Conservation (phyloP, 1,140 invertebrate genomes). For the Mamestra configurata region DNA sequence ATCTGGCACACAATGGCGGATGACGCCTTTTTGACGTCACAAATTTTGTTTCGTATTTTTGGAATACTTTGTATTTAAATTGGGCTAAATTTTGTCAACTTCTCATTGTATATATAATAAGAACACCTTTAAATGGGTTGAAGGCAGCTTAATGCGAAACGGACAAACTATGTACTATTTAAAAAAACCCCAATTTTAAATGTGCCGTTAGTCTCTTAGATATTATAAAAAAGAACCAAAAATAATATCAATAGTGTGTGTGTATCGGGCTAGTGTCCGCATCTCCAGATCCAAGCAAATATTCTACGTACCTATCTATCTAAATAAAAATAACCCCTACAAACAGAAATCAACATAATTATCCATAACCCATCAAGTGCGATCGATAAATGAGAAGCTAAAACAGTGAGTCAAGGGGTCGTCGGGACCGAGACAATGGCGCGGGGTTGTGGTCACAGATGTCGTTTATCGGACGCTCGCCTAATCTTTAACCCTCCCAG, state of each 20-base stretch:
- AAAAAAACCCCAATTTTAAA: too few relatives aligned
- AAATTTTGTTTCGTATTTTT: not conserved
- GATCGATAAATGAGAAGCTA: conserved; percentile 53
- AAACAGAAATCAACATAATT: conserved; percentile 33
- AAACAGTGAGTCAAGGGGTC: conserved; percentile 58
- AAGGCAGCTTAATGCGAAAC: too few relatives aligned
- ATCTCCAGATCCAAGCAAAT: too few relatives aligned
- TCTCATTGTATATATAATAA: not conserved
- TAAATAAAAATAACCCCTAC: not conserved
- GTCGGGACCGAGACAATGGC: conserved; percentile 57
- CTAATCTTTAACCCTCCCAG: conserved; percentile 76
- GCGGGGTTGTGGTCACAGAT: conserved; percentile 78
- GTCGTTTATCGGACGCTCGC: conserved; percentile 76
- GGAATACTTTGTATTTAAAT: not conserved
- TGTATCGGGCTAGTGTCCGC: too few relatives aligned
- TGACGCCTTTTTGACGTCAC: conserved; percentile 18
- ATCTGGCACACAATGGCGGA: conserved; percentile 4
- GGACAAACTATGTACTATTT: too few relatives aligned
- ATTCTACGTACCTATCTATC: too few relatives aligned
- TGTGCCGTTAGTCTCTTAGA: too few relatives aligned
- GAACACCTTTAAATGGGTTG: not conserved
- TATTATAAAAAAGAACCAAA: too few relatives aligned
- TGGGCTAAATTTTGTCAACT: not conserved
- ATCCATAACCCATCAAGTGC: conserved; percentile 49
- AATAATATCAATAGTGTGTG: too few relatives aligned